Evolutionary conservation across 2,888 invertebrate genomes (phyloP).

Genomic region (Leptogaster cylindrica): DNA sequence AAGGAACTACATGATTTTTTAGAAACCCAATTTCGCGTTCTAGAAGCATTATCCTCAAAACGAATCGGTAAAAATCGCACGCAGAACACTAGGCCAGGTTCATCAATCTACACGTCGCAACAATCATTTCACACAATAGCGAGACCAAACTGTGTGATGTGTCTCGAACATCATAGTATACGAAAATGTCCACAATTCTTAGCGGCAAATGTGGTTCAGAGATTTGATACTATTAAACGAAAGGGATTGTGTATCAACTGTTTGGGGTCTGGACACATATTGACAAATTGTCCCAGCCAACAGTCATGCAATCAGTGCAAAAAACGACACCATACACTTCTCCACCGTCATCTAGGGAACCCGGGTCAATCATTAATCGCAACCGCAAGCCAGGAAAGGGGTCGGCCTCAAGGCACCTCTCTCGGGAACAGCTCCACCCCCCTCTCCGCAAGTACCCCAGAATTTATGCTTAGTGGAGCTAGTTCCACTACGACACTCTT

Average conservation of each 20-base stretch:
- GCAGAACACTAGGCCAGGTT: not conserved
- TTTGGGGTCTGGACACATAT: slow-evolving; percentile 1
- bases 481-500: not conserved
- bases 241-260: slow-evolving; percentile 10
- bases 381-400: too few species aligned
- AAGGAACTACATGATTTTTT: not conserved
- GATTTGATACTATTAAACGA: not conserved
- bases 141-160: not conserved
- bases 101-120: not conserved
- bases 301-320: not conserved
- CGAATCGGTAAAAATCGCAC: not conserved
- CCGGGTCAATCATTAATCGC: not conserved
- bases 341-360: not conserved
- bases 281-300: not conserved
- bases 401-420: too few species aligned
- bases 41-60: not conserved
- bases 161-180: not conserved
- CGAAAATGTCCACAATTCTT: not conserved
- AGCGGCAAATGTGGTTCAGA: not conserved
- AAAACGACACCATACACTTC: not conserved
- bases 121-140: not conserved
- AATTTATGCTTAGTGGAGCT: not conserved
- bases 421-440: too few species aligned
- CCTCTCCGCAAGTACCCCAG: not conserved
- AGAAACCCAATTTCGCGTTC: not conserved